Base-by-base conservation (phyloP, 2,113 vertebrate genomes). In the Charadrius vociferus region DNA sequence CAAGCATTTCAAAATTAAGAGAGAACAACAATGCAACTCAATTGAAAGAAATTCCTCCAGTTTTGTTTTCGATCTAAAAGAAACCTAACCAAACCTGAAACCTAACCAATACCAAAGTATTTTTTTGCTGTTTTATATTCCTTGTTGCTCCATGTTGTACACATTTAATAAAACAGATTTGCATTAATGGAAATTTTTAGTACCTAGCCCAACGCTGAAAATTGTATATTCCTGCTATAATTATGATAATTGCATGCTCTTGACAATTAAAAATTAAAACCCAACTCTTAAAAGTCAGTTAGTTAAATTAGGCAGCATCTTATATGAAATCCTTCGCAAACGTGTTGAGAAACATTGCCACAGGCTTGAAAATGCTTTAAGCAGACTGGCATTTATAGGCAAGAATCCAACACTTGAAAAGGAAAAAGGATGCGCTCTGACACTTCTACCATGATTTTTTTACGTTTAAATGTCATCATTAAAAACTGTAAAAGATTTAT, bases 371-470 rank as follows among this genome's bases (percentile, higher is more conserved):
- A 93, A 91, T 68, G 70, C 34, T 91, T 96, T 83, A 95, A 96
- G 85, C 19, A 93, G 62, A 87, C 2, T 92, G 86, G 56, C 59
- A 86, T 79, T 91, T 92, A 80, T 5, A 85, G 96, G 88, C 91
- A 92, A 93, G 74, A 96, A 96, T 90, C 50, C 97, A 97, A 97
- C 94, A 96, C 81, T 95, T 95, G 82, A 77, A 93, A 95, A 96
- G 85, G 88, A 96, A 90, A 93, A 89, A 85, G 62, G 78, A 71
- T 92, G 77, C 12, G 3, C 74, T 92, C 90, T 93, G 72, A 95
- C 49, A 86, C 34, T 93, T 84, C 41, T 13, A 89, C n/a, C 7
- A 1, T 87, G 6, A 63, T 45, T 30, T 93, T 91, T 77, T 88
- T 21, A 66, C 19, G 47, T 59, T 86, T 63, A 93, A 72, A 88